Percentiles rank a stretch among this genome's conserved stretches.
These are phyloP conservation scores for Netelia inedita DNA, from an alignment of 2,888 invertebrate genomes.

Conservation along the genomic window DNA sequence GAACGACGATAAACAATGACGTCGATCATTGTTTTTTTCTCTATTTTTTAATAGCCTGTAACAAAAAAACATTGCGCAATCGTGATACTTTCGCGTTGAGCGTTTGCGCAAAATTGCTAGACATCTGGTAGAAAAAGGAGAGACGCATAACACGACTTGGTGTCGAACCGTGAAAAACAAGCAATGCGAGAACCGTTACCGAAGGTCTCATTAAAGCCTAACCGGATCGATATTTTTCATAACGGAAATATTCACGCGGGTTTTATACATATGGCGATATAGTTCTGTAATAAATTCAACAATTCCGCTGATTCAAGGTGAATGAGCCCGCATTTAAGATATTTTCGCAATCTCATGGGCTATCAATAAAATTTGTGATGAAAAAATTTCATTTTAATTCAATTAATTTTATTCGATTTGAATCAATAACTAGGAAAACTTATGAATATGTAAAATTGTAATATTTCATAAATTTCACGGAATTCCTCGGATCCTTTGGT, in stretches of 20 bases:
- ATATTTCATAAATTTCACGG: neutral
- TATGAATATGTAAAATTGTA: neutral
- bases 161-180: constrained; percentile 52
- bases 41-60: neutral
- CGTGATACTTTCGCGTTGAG: neutral
- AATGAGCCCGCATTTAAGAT: neutral
- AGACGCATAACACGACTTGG: constrained; percentile 4
- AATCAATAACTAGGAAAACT: too few species aligned
- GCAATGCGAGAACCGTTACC: constrained; percentile 53
- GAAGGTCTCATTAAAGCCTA: constrained; percentile 44
- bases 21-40: neutral
- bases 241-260: constrained; percentile 40
- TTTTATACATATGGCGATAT: neutral
- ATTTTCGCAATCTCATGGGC: neutral
- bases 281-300: constrained; percentile 30
- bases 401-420: too few species aligned
- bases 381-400: too few species aligned
- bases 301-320: constrained; percentile 39
- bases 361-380: neutral
- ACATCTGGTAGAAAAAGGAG: neutral
- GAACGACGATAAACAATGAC: neutral
- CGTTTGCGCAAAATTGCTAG: neutral
- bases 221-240: constrained; percentile 59
- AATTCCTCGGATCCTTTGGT: neutral
- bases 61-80: neutral